A percentile compares a stretch with the other conserved stretches of the same genome.
These are phyloP conservation scores for Troilus luridus DNA, from an alignment of 2,888 invertebrate species.

Conservation along the genomic window DNA sequence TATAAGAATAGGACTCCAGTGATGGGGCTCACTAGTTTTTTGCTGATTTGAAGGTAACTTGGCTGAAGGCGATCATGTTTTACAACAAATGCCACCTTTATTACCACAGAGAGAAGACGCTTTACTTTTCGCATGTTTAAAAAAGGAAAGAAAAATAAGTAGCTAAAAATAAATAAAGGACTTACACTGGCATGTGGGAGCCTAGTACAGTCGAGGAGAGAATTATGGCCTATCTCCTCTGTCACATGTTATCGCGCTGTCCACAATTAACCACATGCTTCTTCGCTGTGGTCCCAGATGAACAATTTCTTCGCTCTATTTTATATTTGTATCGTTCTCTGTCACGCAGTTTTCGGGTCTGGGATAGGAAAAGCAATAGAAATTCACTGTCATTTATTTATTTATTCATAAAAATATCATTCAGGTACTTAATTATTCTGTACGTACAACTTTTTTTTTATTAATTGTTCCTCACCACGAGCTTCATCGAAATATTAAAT, in stretches of 20 bases:
- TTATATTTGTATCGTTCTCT: not conserved
- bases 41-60: too few relatives aligned
- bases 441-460: too few relatives aligned
- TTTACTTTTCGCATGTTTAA: not conserved
- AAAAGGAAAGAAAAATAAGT: not conserved
- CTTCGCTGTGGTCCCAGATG: constrained; percentile 4
- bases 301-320: not conserved
- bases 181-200: not conserved
- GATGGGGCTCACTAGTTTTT: too few relatives aligned
- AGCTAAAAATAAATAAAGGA: not conserved
- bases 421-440: too few relatives aligned
- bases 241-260: constrained; percentile 10
- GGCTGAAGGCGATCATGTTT: not conserved
- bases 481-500: too few relatives aligned
- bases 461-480: too few relatives aligned
- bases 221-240: constrained; percentile 11
- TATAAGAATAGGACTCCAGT: too few relatives aligned
- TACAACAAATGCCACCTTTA: not conserved
- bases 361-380: not conserved
- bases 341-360: not conserved
- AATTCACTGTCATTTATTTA: not conserved
- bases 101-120: not conserved
- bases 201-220: not conserved
- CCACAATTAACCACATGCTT: constrained; percentile 34
- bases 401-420: too few relatives aligned